Evolutionary conservation across 1,140 invertebrate genomes (phyloP).

Genomic region (Caerostris darwini): DNA sequence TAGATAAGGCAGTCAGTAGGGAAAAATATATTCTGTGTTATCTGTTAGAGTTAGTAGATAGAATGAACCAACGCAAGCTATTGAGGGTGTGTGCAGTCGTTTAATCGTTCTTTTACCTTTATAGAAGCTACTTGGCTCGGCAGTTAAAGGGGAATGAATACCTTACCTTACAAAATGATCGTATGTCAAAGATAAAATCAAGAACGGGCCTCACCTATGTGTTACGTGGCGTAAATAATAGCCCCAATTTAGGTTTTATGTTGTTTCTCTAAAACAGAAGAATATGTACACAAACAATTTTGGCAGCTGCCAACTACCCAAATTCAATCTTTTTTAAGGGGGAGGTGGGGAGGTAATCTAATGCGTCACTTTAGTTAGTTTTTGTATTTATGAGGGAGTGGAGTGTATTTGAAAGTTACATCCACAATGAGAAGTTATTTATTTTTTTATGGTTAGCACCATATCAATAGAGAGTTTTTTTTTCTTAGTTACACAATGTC

Average conservation of each 20-base stretch:
- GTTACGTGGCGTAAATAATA: conserved; percentile 49
- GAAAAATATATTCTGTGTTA: conserved; percentile 44
- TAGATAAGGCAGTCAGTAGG: conserved; percentile 36
- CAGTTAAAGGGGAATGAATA: conserved; percentile 61
- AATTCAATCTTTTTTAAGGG: background rate
- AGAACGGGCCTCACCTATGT: conserved; percentile 41
- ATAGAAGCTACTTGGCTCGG: conserved; percentile 45
- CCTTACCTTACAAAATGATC: conserved; percentile 70
- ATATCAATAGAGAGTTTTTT: no score
- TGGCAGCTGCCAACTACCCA: background rate
- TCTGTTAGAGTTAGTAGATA: conserved; percentile 1
- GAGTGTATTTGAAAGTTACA: no score
- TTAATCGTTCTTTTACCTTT: conserved; percentile 62
- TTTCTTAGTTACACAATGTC: no score
- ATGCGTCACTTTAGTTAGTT: no score
- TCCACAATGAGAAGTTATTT: no score
- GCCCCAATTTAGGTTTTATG: conserved; percentile 55
- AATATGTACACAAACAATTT: background rate
- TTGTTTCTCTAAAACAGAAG: background rate
- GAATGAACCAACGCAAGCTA: background rate
- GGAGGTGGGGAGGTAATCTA: no score
- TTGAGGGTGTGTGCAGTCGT: conserved; percentile 41
- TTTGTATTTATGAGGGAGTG: no score
- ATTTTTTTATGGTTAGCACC: no score
- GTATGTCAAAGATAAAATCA: conserved; percentile 72